Conservation (phyloP, 2,797 vertebrate species). For the Ctenopoma multispine region DNA sequence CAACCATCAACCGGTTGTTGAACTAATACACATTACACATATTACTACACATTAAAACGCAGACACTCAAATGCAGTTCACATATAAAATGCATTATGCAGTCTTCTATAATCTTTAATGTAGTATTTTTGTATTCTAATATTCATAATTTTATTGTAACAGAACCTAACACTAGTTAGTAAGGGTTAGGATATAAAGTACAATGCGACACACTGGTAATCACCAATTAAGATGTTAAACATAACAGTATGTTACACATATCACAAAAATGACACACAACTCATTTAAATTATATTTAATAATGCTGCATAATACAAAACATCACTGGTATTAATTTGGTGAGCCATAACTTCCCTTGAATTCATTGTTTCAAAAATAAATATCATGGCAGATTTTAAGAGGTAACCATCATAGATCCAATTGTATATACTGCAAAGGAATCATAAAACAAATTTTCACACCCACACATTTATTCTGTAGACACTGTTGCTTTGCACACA, state of each 20-base stretch:
- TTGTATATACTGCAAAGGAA: conserved; percentile 43
- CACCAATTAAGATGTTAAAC: neutral
- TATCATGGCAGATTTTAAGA: conserved; percentile 38
- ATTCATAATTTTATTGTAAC: neutral
- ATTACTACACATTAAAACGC: neutral
- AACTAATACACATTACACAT: neutral
- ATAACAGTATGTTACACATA: neutral
- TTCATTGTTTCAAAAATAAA: conserved; percentile 37
- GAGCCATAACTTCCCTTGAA: conserved; percentile 38
- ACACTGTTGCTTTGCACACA: conserved; percentile 58
- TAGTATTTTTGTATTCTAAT: neutral
- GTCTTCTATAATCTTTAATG: neutral
- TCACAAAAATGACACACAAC: conserved; percentile 7
- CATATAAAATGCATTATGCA: neutral
- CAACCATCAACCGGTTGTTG: neutral
- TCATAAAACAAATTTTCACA: conserved; percentile 46
- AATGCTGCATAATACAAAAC: conserved; percentile 62
- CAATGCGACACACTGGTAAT: neutral
- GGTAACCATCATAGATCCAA: conserved; percentile 26
- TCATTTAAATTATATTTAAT: conserved; percentile 60
- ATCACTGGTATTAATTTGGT: conserved; percentile 43
- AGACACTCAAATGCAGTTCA: neutral
- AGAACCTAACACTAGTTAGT: neutral
- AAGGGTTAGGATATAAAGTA: neutral
- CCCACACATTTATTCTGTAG: conserved; percentile 30